Conservation (phyloP, 2,888 invertebrate species). For the Mesorhabditis spiculigera region DNA sequence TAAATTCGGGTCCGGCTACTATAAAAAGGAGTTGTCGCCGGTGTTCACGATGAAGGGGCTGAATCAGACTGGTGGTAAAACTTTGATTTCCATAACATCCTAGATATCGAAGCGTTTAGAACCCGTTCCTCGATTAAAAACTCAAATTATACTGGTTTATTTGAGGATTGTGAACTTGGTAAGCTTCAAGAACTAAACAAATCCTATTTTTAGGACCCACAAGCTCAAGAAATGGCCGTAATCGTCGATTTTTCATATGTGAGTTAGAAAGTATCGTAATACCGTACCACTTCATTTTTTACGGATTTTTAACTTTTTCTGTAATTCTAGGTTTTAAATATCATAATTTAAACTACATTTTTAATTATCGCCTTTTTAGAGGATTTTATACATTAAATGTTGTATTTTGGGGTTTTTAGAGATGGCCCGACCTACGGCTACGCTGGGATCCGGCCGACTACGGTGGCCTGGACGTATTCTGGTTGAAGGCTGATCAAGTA, state of each 20-base stretch:
- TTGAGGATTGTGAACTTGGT: background rate
- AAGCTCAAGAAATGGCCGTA: background rate
- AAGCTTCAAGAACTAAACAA: background rate
- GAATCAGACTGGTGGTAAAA: background rate
- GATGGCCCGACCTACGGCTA: background rate
- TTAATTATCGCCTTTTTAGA: too few species aligned
- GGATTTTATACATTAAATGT: background rate
- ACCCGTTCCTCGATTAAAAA: background rate
- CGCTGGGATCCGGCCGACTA: background rate
- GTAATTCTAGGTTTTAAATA: too few species aligned
- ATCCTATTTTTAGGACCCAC: background rate
- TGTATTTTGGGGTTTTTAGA: background rate
- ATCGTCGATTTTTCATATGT: background rate
- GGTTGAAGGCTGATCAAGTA: background rate
- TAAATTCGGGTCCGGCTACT: background rate
- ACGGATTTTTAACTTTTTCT: too few species aligned
- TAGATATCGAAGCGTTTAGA: background rate
- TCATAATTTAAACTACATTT: too few species aligned
- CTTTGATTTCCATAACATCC: background rate
- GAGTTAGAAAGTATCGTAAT: background rate
- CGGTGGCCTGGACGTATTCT: background rate
- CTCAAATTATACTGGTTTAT: background rate
- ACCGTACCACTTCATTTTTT: too few species aligned
- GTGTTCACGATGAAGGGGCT: background rate
- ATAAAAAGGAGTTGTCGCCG: background rate